These are phyloP conservation scores for Noctuana brunneofusca DNA, from an alignment of 2,888 invertebrate genomes.

Conservation along the genomic window DNA sequence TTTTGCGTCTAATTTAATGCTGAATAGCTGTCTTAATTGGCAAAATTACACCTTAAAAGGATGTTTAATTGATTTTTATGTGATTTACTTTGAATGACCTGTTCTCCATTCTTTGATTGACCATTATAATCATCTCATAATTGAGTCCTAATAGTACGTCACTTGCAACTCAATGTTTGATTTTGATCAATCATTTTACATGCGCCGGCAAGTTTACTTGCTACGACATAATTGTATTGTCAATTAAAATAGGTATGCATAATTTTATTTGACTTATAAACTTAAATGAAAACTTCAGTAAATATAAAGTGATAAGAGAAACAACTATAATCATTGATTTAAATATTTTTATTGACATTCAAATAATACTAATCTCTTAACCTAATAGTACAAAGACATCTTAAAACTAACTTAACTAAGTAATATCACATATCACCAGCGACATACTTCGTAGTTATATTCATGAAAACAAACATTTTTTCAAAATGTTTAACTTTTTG, in stretches of 20 bases:
- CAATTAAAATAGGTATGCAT: no score
- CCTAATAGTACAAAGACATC: conserved; percentile 34
- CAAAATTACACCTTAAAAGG: conserved; percentile 50
- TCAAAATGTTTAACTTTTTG: conserved; percentile 24
- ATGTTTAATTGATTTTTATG: not conserved
- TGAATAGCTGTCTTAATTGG: conserved; percentile 72
- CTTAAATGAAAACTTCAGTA: no score
- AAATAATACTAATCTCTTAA: conserved; percentile 24
- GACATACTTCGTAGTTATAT: conserved; percentile 52
- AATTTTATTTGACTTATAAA: no score
- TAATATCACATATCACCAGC: conserved; percentile 80
- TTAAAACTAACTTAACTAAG: conserved; percentile 60
- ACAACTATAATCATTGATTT: conserved; percentile 19
- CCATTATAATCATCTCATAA: no score
- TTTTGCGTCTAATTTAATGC: conserved; percentile 70
- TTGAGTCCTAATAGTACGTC: no score
- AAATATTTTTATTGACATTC: conserved; percentile 32
- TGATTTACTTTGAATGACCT: no score
- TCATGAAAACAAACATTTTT: conserved; percentile 39
- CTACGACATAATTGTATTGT: no score
- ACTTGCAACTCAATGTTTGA: no score
- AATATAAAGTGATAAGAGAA: no score
- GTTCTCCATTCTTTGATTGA: no score
- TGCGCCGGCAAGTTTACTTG: no score
- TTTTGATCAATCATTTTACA: no score